Evolutionary conservation across 2,888 invertebrate species (phyloP).

Genomic region (Dynastes maya): DNA sequence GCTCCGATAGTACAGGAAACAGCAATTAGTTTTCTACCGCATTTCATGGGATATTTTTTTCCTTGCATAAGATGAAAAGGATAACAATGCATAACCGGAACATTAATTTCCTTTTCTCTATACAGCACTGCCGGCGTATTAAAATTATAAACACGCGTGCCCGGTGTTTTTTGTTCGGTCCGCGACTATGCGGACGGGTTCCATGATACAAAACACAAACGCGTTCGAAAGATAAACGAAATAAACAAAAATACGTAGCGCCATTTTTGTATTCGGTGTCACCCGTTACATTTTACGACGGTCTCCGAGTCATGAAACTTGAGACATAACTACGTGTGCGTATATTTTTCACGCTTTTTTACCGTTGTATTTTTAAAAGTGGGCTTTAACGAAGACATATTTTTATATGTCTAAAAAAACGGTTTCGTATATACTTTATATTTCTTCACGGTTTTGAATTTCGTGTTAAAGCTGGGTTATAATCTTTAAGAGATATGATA

Average conservation of each 20-base stretch:
- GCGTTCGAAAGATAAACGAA: slow-evolving; percentile 26
- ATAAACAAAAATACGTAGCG: slow-evolving; percentile 17
- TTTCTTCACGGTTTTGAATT: neutral
- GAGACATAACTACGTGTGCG: slow-evolving; percentile 14
- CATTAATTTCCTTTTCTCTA: neutral
- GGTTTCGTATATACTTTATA: too few relatives aligned
- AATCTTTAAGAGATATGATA: neutral
- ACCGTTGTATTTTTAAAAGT: slow-evolving; percentile 16
- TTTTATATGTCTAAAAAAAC: neutral
- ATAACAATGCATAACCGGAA: slow-evolving; percentile 6
- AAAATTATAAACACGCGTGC: neutral
- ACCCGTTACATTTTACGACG: slow-evolving; percentile 13
- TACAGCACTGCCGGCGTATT: neutral
- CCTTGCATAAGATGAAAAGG: neutral
- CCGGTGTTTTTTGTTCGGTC: neutral
- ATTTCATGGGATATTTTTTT: neutral
- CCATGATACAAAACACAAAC: neutral
- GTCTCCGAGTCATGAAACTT: slow-evolving; percentile 8
- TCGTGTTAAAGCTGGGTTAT: neutral
- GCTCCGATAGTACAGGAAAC: too few relatives aligned
- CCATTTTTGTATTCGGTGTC: slow-evolving; percentile 18
- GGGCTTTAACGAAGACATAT: neutral
- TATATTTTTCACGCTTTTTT: slow-evolving; percentile 27
- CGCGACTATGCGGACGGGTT: neutral
- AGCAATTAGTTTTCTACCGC: neutral